Conservation (phyloP, 2,888 invertebrate species). For the Tenthredo notha region DNA sequence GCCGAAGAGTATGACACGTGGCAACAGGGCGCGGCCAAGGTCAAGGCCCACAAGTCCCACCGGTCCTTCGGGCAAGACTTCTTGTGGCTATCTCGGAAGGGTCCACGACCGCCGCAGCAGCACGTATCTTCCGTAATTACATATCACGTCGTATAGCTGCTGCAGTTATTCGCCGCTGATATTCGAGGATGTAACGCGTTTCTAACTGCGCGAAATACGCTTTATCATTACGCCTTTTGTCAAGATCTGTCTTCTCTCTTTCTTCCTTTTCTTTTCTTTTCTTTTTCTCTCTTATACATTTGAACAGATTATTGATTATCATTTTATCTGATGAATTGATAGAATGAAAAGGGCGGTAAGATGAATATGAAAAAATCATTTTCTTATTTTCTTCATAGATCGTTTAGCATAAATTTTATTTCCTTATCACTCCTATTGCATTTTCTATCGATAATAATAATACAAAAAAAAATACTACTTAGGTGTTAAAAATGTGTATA, state of each 20-base stretch:
- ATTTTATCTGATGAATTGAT: no score
- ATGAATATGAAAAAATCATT: no score
- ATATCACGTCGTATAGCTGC: conserved; percentile 30
- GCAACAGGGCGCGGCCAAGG: conserved; percentile 54
- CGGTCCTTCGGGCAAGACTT: conserved; percentile 49
- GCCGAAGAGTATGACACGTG: conserved; percentile 47
- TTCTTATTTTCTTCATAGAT: no score
- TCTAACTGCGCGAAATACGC: conserved; percentile 11
- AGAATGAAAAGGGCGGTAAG: no score
- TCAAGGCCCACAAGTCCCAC: conserved; percentile 44
- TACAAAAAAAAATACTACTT: background rate
- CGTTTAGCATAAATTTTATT: no score
- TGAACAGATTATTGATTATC: no score
- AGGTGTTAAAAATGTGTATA: background rate
- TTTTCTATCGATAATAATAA: background rate
- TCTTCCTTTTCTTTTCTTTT: no score
- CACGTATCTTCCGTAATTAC: conserved; percentile 50
- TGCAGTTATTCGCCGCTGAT: conserved; percentile 13
- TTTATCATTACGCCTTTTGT: background rate
- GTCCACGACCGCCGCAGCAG: conserved; percentile 46
- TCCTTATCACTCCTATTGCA: no score
- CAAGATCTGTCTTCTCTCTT: background rate
- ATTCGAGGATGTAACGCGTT: background rate
- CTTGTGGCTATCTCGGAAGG: conserved; percentile 50
- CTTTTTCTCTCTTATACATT: no score